Base-by-base conservation (phyloP, 2,113 vertebrate genomes). In the Hymenochirus boettgeri region DNA sequence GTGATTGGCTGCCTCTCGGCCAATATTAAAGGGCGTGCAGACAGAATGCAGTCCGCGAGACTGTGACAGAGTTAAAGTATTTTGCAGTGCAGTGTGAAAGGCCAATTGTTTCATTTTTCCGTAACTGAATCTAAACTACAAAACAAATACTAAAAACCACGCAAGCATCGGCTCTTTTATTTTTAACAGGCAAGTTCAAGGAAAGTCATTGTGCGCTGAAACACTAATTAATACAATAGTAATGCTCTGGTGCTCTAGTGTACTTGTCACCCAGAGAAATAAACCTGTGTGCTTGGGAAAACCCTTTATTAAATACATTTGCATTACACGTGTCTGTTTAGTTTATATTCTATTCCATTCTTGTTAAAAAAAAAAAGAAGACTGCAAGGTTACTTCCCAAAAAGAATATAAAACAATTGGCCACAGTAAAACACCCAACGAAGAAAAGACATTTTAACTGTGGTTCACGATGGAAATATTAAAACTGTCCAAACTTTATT, bases 331-430 rank as follows among this genome's bases (percentile, higher is more conserved):
- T 27, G 52, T 27, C 26, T 54, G 26, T 4, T 51, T 13, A 4
- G 15, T 18, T 29, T 27, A n/a, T 17, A 54, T 54, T 17, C 17
- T 29, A n/a, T 29, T 54, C 52, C 25, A 54, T 54, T 27, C n/a
- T 54, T n/a, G n/a, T n/a, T n/a, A n/a, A n/a, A n/a, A n/a, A n/a
- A 54, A 54, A 29, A 31, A 54, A 54, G 26, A 54, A 9, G 52
- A 17, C 31, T 54, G 7, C 52, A 26, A 29, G 52, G 7, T 57
- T 11, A 31, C n/a, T 13, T 35, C 3, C 29, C 37, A 19, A 33
- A 2, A 12, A 8, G 54, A 35, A 13, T 23, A 22, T 47, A 47
- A 47, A 18, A 47, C 4, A n/a, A n/a, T n/a, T n/a, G n/a, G n/a
- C n/a, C n/a, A 11, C 2, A 22, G 19, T 48, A 48, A 5, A 48